phyloP scores from a whole-genome alignment of 1,140 invertebrate species.

The Gryon sp. region DNA sequence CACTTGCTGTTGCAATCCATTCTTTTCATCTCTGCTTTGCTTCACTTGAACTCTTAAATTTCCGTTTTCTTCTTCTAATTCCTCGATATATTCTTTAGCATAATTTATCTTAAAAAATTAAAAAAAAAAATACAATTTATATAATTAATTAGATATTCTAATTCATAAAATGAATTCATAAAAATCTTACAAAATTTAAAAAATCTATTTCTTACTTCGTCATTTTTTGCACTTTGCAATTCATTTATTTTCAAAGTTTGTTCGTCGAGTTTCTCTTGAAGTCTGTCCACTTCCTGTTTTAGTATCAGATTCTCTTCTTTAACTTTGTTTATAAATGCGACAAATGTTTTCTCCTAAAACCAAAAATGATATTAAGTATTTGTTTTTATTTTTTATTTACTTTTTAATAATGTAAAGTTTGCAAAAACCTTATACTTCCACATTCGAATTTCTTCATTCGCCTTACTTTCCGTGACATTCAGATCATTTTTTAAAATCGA shows the following conservation, averaged over 20 bases:
- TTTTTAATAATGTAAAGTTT: too few relatives aligned
- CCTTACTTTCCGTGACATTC: conserved; percentile 58
- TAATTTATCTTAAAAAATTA: conserved; percentile 19
- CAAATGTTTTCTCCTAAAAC: conserved; percentile 17
- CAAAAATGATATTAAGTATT: not conserved
- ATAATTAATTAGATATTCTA: not conserved
- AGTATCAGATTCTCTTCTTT: conserved; percentile 8
- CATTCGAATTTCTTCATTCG: conserved; percentile 64
- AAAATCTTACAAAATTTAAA: too few relatives aligned
- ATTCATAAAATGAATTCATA: too few relatives aligned
- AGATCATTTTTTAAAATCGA: conserved; percentile 66
- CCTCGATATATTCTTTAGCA: conserved; percentile 50
- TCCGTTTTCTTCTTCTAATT: conserved; percentile 64
- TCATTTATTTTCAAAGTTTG: conserved; percentile 21
- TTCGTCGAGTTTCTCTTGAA: conserved; percentile 4
- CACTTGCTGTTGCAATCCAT: conserved; percentile 64
- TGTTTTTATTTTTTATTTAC: too few relatives aligned
- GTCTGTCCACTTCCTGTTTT: conserved; percentile 19
- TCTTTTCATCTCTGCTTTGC: conserved; percentile 67
- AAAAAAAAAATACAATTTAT: not conserved
- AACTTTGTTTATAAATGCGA: not conserved
- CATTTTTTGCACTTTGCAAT: conserved; percentile 17
- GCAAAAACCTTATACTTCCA: conserved; percentile 70
- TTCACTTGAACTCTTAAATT: conserved; percentile 67
- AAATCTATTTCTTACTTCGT: conserved; percentile 5